Evolutionary conservation across 2,113 vertebrate species (phyloP), one percentile per base, ranked within the genome.

Genomic region (Thalassoma bifasciatum): DNA sequence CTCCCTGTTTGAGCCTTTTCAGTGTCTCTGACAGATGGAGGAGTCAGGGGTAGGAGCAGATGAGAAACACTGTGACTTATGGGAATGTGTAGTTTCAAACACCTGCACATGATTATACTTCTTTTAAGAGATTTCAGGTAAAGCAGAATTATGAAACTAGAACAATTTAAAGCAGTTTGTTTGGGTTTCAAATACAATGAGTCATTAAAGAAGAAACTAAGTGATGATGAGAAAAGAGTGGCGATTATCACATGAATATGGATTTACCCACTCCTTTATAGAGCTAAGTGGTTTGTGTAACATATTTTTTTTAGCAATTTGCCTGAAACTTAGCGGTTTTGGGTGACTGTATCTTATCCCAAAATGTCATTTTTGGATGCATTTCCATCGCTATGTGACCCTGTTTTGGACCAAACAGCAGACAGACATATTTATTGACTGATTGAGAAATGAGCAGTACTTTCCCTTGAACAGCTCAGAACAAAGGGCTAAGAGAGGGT

Each of bases 1-100:
- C 65, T 46, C 59, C 59, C 62, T 62, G 50, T 63, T 58, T 74
- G 60, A 72, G 56, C n/a, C 72, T 53, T 49, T 59, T 23, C 62
- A 75, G 59, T 11, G 21, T 67, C 60, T 59, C 68, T 70, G 86
- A 81, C 84, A 86, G 78, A 73, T 68, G 73, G 60, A 78, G 67
- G 74, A 81, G 66, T 74, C 57, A 52, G 52, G 23, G 82, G 62
- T 24, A 50, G 54, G 71, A 23, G 34, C 8, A 40, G 38, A 47
- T 40, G 57, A 77, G 11, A 34, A 44, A 30, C 60, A 70, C 30
- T 60, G 51, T 36, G 54, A 51, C 59, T 51, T 52, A 37, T 38
- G 6, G 17, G 64, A 71, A 66, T 40, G 26, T 26, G n/a, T 58
- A 9, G 8, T 49, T 49, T 49, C 46, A 8, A 49, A 49, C 19